Conservation (phyloP, 2,113 vertebrate genomes). For the Heptranchias perlo region DNA sequence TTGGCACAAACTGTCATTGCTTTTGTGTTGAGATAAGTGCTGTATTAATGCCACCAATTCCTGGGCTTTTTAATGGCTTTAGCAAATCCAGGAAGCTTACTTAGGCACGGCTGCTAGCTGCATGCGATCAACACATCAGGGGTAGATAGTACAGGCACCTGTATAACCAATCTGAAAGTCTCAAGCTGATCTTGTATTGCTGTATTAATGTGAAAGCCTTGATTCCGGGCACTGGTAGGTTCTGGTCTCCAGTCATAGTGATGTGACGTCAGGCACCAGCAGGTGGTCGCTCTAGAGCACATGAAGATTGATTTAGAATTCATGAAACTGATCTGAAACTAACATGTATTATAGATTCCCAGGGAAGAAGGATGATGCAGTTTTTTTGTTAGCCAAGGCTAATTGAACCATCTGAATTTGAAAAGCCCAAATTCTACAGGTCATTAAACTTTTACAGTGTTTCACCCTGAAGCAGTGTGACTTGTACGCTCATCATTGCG, state of each 20-base stretch:
- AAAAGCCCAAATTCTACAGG: background rate
- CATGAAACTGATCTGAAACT: background rate
- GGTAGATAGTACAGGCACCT: background rate
- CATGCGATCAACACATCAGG: background rate
- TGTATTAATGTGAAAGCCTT: background rate
- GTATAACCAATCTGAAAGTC: background rate
- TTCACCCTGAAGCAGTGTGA: slow-evolving; percentile 16
- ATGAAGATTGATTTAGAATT: slow-evolving; percentile 6
- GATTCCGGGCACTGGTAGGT: background rate
- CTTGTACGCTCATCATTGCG: background rate
- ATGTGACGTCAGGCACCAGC: background rate
- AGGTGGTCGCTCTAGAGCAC: background rate
- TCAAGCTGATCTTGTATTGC: background rate
- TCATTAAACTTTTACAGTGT: slow-evolving; percentile 13
- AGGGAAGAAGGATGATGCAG: background rate
- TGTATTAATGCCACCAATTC: background rate
- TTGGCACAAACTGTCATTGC: background rate
- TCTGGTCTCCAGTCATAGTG: background rate
- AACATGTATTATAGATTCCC: background rate
- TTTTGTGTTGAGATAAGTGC: background rate
- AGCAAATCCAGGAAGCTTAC: background rate
- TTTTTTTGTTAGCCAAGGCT: background rate
- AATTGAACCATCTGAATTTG: slow-evolving; percentile 6
- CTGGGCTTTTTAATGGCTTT: background rate
- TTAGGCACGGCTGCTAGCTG: background rate